Evolutionary conservation across 2,113 vertebrate species (phyloP), one percentile per base, ranked within the genome.

Genomic region (Patagioenas fasciata): DNA sequence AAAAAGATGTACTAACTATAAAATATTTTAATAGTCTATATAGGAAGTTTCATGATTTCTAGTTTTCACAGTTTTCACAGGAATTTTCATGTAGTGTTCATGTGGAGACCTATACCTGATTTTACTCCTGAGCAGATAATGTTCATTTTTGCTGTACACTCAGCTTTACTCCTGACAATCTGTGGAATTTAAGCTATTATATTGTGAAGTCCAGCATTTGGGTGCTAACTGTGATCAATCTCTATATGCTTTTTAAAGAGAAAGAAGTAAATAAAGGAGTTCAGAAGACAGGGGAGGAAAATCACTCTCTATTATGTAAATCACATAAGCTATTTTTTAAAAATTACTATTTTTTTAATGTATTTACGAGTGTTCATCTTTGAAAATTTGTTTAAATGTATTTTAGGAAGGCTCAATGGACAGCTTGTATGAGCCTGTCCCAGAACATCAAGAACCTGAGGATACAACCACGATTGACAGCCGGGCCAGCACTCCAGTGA

Each of bases 321-420:
- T 38, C 17, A 25, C 8, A 31, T 13, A 38, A 62, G 50, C 1
- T 1, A 6, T 2, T 80, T 50, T 54, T 53, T 80, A 70, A 1
- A 4, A 72, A 53, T 74, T 34, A 23, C 2, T 13, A 3, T 34
- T 42, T 34, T 60, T 84, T 83, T 18, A 66, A 38, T 67, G 6
- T 20, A 3, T 60, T 67, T 58, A 12, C 8, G 81, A 80, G 9
- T 72, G 29, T 53, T 78, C 11, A 42, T 12, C 38, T 53, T 57
- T 61, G 21, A 77, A 91, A 84, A n/a, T 50, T 21, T 64, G 11
- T 75, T 69, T 71, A 58, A 58, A 85, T 85, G 2, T 92, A 3
- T 95, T 96, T 31, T 73, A 99, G 99, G 98, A 99, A 56, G 99
- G 99, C 44, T 99, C 99, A 23, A 98, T 98, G 93, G 99, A 99